Base-by-base conservation (phyloP, 2,797 vertebrate species). In the Alectoris magna region DNA sequence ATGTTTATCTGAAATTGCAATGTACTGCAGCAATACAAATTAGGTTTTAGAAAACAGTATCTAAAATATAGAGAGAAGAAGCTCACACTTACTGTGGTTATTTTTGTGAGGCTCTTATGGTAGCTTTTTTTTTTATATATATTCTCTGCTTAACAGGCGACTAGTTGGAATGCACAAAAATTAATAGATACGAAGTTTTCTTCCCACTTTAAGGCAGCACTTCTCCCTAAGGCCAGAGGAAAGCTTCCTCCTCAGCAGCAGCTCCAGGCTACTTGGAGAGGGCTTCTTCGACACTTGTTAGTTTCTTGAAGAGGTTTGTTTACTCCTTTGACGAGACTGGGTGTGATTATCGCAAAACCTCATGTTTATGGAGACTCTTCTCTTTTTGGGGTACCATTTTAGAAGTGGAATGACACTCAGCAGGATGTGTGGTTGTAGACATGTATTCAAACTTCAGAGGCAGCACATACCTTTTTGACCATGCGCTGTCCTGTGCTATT, bases 381-480 rank as follows among this genome's bases (percentile, higher is more conserved):
- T 94, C 69, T 89, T 92, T 93, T 86, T 44, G 68, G 89, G 89
- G 67, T 88, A 94, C 60, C 67, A 51, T 94, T 95, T 94, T 90
- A 91, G 72, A 91, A 88, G 75, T 19, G 22, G 83, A 91, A 68
- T 91, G 76, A 55, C 88, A 82, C 67, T n/a, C 38, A 84, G 36
- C 90, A 88, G 95, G 91, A 94, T 95, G 77, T 95, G 82, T 84
- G 95, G 90, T 94, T 90, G 71, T 90, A 74, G 91, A 70, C 80
- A 60, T 0, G 26, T 19, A 18, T 66, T 93, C 78, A 36, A 1
- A 6, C 82, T 91, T 91, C 77, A 69, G 75, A 62, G 69, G 79
- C 74, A 0, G 1, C 84, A 44, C 67, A 36, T 94, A 80, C 38
- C 58, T 95, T 90, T 93, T 55, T 84, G 77, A 93, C 87, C 24